Evolutionary conservation across 2,113 vertebrate genomes (phyloP).

Genomic region (Burhinus bistriatus): DNA sequence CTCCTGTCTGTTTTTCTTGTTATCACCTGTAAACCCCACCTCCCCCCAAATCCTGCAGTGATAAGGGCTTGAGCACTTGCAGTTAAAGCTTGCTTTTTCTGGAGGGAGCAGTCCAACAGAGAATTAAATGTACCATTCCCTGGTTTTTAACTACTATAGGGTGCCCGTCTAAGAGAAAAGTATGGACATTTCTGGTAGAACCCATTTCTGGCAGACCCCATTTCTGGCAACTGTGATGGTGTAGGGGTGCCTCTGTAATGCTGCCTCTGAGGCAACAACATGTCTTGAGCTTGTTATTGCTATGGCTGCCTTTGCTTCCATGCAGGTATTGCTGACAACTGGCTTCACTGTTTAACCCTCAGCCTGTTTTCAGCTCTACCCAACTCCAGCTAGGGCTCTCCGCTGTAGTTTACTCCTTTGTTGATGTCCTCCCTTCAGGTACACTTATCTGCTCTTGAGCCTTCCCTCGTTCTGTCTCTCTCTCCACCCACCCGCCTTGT

Average conservation of each 20-base stretch:
- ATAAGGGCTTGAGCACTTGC: not conserved
- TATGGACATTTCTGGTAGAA: not conserved
- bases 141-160: not conserved
- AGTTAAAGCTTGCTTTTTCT: not conserved
- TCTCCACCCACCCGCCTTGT: not conserved
- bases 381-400: not conserved
- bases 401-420: not conserved
- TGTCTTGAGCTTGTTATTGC: not conserved
- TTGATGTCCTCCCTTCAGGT: not conserved
- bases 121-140: not conserved
- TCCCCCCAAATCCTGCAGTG: not conserved
- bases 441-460: not conserved
- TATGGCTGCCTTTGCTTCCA: not conserved
- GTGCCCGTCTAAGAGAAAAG: not conserved
- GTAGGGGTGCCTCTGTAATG: not conserved
- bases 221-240: not conserved
- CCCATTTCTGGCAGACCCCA: not conserved
- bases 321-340: not conserved
- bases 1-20: not conserved
- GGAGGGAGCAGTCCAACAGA: not conserved
- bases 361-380: not conserved
- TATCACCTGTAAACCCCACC: not conserved
- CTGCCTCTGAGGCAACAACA: not conserved
- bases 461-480: not conserved
- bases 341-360: not conserved